Evolutionary conservation across 2,888 invertebrate species (phyloP).

Genomic region (Osmoderma eremita): DNA sequence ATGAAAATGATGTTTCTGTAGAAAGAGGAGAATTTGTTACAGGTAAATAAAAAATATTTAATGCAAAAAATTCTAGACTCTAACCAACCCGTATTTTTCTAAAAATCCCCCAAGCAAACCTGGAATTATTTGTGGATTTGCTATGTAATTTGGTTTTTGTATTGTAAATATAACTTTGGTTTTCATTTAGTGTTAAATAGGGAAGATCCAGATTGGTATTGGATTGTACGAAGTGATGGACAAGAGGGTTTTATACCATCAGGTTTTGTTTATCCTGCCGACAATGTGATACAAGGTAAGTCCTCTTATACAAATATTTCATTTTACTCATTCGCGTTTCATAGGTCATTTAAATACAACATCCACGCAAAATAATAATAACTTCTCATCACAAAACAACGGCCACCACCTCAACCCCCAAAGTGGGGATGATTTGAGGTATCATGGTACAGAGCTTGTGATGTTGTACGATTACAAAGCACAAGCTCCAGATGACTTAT

Average conservation of each 20-base stretch:
- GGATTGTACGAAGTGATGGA: constrained; percentile 92
- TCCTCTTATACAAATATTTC: constrained; percentile 7
- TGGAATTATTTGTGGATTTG: too few relatives aligned
- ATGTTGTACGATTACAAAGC: constrained; percentile 97
- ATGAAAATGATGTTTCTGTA: constrained; percentile 94
- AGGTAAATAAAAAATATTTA: constrained; percentile 60
- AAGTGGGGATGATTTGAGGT: constrained; percentile 73
- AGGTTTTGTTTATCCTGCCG: constrained; percentile 92
- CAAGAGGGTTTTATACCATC: constrained; percentile 96
- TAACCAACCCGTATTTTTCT: neutral
- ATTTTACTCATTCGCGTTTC: constrained; percentile 3
- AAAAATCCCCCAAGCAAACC: too few relatives aligned
- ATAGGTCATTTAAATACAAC: constrained; percentile 64
- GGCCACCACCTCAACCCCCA: constrained; percentile 56
- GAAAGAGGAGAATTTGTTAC: constrained; percentile 96
- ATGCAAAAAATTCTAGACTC: neutral
- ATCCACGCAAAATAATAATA: constrained; percentile 56
- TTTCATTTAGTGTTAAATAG: constrained; percentile 79
- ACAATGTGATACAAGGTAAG: constrained; percentile 75
- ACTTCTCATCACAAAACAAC: constrained; percentile 55
- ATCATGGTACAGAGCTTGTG: constrained; percentile 90
- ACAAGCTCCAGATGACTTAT: constrained; percentile 92
- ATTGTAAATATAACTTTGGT: constrained; percentile 23
- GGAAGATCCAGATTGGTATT: constrained; percentile 97
- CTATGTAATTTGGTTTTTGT: neutral